Percentiles rank a stretch among this genome's conserved stretches.
phyloP scores from a whole-genome alignment of 2,113 vertebrate species.

The Rhinoptilus africanus region DNA sequence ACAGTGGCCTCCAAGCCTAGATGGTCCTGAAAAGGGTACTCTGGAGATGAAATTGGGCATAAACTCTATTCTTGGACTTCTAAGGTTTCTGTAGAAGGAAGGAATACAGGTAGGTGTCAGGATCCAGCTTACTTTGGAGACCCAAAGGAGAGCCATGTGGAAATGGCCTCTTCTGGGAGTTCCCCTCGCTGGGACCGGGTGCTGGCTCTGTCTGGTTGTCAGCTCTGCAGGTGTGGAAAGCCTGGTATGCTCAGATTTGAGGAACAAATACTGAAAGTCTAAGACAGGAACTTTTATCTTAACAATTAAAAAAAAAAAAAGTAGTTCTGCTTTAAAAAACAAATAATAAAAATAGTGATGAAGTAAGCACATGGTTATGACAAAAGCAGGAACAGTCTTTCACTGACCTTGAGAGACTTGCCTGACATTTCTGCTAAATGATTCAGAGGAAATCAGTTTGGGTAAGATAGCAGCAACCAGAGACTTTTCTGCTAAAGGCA shows the following conservation, averaged over 20 bases:
- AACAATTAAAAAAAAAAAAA: neutral
- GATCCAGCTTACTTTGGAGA: neutral
- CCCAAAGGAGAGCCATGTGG: neutral
- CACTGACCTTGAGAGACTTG: neutral
- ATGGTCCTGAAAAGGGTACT: neutral
- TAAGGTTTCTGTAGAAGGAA: neutral
- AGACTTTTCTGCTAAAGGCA: neutral
- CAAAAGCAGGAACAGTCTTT: neutral
- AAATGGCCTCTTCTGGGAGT: neutral
- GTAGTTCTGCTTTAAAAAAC: neutral
- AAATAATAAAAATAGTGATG: accelerated
- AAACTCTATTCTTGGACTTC: neutral
- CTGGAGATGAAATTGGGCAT: neutral
- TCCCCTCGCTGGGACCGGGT: accelerated
- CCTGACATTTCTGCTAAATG: neutral
- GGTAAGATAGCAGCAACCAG: neutral
- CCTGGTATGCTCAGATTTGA: neutral
- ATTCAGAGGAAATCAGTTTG: neutral
- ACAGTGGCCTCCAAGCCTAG: neutral
- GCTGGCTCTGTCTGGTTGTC: accelerated
- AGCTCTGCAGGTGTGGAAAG: neutral
- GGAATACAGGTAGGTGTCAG: neutral
- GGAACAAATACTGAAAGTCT: neutral
- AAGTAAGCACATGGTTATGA: neutral
- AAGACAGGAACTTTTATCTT: neutral